These are phyloP conservation scores for Schizopygopsis pylzovi DNA, from an alignment of 2,797 vertebrate species.

Conservation along the genomic window DNA sequence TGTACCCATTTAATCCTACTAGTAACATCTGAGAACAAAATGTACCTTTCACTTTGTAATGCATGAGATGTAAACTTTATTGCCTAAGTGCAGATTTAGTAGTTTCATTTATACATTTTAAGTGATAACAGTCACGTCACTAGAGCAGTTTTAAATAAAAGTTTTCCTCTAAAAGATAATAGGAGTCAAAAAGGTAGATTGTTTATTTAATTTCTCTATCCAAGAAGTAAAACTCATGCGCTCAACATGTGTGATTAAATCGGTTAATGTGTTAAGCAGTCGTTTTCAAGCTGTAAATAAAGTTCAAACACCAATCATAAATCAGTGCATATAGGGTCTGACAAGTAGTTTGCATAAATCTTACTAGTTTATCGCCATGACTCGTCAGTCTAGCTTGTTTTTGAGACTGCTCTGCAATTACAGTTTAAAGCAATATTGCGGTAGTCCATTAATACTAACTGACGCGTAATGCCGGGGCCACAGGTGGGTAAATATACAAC, in stretches of 20 bases:
- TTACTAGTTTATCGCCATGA: background rate
- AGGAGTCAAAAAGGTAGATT: background rate
- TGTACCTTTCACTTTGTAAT: background rate
- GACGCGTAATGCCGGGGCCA: slow-evolving; percentile 23
- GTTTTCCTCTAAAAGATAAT: background rate
- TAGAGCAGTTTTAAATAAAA: background rate
- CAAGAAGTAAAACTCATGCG: background rate
- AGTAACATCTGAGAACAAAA: background rate
- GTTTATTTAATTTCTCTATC: background rate
- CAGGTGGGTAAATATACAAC: slow-evolving; percentile 40
- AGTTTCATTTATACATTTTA: background rate
- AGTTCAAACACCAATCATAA: background rate
- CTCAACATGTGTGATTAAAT: background rate
- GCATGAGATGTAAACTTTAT: too few species aligned
- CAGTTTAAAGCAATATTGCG: slow-evolving; percentile 1
- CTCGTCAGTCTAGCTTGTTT: background rate
- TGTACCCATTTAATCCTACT: background rate
- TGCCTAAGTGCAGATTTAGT: background rate
- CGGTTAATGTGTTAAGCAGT: background rate
- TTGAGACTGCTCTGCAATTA: background rate
- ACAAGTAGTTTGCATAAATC: background rate
- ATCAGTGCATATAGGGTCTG: background rate
- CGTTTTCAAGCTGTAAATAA: background rate
- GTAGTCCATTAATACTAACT: slow-evolving; percentile 10
- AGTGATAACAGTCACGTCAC: background rate